phyloP scores from a whole-genome alignment of 2,888 invertebrate genomes.

The Lobophora halterata region DNA sequence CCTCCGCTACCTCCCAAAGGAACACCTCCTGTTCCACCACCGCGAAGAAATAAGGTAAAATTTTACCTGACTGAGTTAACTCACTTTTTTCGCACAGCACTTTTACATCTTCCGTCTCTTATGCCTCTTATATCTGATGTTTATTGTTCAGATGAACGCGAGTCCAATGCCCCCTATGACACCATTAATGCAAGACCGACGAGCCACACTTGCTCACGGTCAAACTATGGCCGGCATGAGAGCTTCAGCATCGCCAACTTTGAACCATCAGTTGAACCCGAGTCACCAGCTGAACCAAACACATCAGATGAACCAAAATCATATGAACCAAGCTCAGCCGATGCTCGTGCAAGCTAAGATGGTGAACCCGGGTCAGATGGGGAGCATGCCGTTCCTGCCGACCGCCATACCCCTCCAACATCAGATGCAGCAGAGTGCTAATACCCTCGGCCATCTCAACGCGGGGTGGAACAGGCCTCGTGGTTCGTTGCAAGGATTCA shows the following conservation, averaged over 20 bases:
- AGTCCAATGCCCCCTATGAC: conserved; percentile 57
- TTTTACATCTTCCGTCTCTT: too few relatives aligned
- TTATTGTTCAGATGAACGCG: conserved; percentile 42
- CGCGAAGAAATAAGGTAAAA: conserved; percentile 70
- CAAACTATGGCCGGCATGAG: conserved; percentile 19
- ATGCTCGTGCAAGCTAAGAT: conserved; percentile 50
- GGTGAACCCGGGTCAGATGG: conserved; percentile 45
- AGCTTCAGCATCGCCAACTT: conserved; percentile 17
- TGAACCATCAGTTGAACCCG: too few relatives aligned
- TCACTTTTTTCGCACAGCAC: too few relatives aligned
- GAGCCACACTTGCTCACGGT: conserved; percentile 45
- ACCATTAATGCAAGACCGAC: conserved; percentile 44
- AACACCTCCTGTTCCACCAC: conserved; percentile 72
- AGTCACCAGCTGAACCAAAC: too few relatives aligned
- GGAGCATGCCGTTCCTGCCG: conserved; percentile 66
- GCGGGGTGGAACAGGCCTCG: conserved; percentile 59
- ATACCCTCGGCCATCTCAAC: conserved; percentile 52
- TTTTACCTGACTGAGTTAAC: too few relatives aligned
- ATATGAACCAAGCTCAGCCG: conserved; percentile 33
- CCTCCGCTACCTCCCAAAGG: conserved; percentile 74
- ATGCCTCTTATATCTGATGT: not conserved
- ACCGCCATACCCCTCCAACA: conserved; percentile 46
- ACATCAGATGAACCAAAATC: too few relatives aligned
- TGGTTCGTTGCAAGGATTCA: conserved; percentile 56
- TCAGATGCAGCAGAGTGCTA: conserved; percentile 41